Percentiles rank a stretch among this genome's conserved stretches.
phyloP scores from a whole-genome alignment of 2,113 vertebrate genomes.

The Sula dactylatra region DNA sequence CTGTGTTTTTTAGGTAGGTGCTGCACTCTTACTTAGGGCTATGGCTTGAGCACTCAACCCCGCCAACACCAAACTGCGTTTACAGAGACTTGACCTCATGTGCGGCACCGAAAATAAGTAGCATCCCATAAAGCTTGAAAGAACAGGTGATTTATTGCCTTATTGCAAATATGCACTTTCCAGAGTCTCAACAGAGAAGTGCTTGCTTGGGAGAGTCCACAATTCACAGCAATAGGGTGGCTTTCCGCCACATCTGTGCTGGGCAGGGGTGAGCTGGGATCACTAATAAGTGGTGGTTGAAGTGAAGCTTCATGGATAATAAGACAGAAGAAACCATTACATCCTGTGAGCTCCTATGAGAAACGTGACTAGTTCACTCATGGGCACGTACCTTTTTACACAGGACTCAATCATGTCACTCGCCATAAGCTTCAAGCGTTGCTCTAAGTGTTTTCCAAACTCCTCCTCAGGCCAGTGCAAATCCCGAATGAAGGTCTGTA shows the following conservation, averaged over 20 bases:
- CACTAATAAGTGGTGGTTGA: neutral
- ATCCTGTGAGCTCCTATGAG: neutral
- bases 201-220: neutral
- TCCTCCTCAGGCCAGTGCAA: slow-evolving; percentile 99
- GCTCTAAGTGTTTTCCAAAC: slow-evolving; percentile 97
- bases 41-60: neutral
- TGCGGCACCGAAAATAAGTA: neutral
- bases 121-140: neutral
- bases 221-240: neutral
- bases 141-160: neutral
- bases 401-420: slow-evolving; percentile 99
- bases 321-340: neutral
- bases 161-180: neutral
- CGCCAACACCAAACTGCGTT: neutral
- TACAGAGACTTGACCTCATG: neutral
- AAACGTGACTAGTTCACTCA: fast-evolving
- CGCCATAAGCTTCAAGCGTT: slow-evolving; percentile 95
- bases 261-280: neutral
- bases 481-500: slow-evolving; percentile 97
- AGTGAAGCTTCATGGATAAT: neutral
- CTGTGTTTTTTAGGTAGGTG: neutral
- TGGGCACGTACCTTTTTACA: slow-evolving; percentile 84
- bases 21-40: neutral
- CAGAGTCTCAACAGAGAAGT: neutral
- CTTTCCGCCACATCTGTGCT: neutral